These are phyloP conservation scores for silkworm (Bombyx mori) DNA, from an alignment of 1,140 invertebrate species.

Conservation along the genomic window ASM3026992v2 NC_085119.1:12454001-12454500, in stretches of 20 bases:
- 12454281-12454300: too few relatives aligned
- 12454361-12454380: too few relatives aligned
- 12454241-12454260: neutral
- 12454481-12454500: too few relatives aligned
- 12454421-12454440: too few relatives aligned
- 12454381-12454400: too few relatives aligned
- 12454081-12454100: slow-evolving; percentile 42
- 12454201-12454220: slow-evolving; percentile 36
- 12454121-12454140: slow-evolving; percentile 36
- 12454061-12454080: slow-evolving; percentile 45
- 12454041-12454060: slow-evolving; percentile 24
- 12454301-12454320: too few relatives aligned
- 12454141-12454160: slow-evolving; percentile 29
- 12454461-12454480: too few relatives aligned
- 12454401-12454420: too few relatives aligned
- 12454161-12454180: slow-evolving; percentile 21
- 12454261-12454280: too few relatives aligned
- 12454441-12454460: too few relatives aligned
- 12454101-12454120: slow-evolving; percentile 32
- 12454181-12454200: slow-evolving; percentile 26
- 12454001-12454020: slow-evolving; percentile 11
- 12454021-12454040: slow-evolving; percentile 17
- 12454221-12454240: neutral
- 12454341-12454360: too few relatives aligned
- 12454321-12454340: too few relatives aligned